Evolutionary conservation across 2,888 invertebrate species (phyloP), one percentile per base, ranked within the genome.

Genomic region (Galeopsomyia nigrocyanea): DNA sequence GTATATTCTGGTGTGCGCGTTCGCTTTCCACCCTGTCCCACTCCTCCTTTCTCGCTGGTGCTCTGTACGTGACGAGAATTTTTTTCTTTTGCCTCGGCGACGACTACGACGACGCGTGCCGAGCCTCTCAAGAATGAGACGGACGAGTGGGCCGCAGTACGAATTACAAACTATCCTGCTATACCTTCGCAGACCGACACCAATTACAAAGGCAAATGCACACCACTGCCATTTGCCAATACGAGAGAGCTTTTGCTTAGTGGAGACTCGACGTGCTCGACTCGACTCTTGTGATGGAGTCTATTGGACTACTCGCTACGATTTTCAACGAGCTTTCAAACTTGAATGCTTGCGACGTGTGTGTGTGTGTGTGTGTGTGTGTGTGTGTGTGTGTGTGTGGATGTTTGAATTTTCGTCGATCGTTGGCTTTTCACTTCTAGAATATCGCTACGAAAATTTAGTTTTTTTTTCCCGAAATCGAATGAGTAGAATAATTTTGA

Each of bases 111-210:
- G 39, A 22, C 63, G 39, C 57, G 63, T 57, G 63, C 22, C 50
- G 31, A 46, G 63, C 63, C 51, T 70, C 46, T 64, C 53, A 64
- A 70, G 58, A 64, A 46, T 51, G 69, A 61, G 68, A 68, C 60
- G 66, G 55, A 39, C 21, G 47, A 3, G 39, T 58, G 53, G 64
- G 70, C 51, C 7, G 31, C 31, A 31, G 3, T 31, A 75, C 75
- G 64, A 76, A 74, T 63, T 64, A 53, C 64, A 71, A 71, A 62
- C 17, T 62, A 31, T 62, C 63, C 70, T 39, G 39, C 39, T 10
- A 10, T 7, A 31, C 7, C 7, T 7, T 39, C 13, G 53, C 39
- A 7, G 7, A 10, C 39, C 39, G 39, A 3, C 39, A n/a, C 57
- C 64, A 64, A 70, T 70, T 69, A 57, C 51, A 63, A 57, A 63